phyloP scores from a whole-genome alignment of 2,888 invertebrate species.

The Epistrophe eligans region DNA sequence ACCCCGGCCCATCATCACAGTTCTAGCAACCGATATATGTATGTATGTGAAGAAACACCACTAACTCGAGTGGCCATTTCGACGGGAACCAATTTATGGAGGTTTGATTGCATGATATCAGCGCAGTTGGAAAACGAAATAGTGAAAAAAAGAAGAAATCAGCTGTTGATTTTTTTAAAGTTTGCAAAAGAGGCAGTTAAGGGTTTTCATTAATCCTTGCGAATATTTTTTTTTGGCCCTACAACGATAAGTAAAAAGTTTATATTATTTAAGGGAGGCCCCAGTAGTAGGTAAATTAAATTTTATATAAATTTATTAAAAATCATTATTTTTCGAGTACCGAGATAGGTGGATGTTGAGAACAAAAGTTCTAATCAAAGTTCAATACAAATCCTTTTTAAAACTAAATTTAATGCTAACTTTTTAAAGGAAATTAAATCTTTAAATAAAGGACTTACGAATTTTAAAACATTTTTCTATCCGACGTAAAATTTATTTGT shows the following conservation, averaged over 20 bases:
- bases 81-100: slow-evolving; percentile 13
- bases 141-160: not conserved
- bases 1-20: not conserved
- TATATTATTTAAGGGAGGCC: no score
- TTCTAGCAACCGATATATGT: not conserved
- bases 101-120: not conserved
- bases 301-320: no score
- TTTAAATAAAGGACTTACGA: not conserved
- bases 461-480: not conserved
- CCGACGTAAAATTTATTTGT: not conserved
- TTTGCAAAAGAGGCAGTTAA: not conserved
- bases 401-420: not conserved
- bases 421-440: not conserved
- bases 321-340: no score
- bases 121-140: slow-evolving; percentile 8
- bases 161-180: not conserved
- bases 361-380: not conserved
- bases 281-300: no score
- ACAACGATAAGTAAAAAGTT: no score
- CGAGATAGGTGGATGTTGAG: no score
- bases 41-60: not conserved
- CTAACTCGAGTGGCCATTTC: slow-evolving; percentile 10
- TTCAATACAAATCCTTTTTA: not conserved
- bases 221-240: not conserved
- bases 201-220: not conserved